Evolutionary conservation across 2,113 vertebrate genomes (phyloP).

Genomic region (Calonectris borealis): DNA sequence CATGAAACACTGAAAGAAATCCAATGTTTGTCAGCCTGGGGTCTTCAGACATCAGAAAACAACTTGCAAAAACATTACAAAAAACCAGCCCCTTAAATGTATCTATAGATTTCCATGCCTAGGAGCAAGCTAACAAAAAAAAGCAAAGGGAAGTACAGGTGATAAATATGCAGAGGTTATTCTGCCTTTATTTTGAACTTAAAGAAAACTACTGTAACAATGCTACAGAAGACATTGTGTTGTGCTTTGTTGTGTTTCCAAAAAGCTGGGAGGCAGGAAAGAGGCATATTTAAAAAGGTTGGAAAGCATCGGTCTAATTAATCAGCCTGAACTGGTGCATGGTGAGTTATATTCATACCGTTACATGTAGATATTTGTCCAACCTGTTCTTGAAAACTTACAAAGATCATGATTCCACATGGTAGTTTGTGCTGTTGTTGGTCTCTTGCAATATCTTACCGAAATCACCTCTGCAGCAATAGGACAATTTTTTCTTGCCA

Average conservation of each 20-base stretch:
- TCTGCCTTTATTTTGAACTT: neutral
- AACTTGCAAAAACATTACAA: neutral
- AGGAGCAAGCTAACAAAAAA: neutral
- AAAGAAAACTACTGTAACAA: neutral
- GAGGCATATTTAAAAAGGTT: neutral
- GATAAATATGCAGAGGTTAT: neutral
- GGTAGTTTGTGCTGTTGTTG: neutral
- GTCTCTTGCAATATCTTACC: neutral
- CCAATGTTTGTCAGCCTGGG: neutral
- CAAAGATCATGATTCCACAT: neutral
- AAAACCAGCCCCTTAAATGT: neutral
- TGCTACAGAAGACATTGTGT: neutral
- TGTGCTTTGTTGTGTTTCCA: neutral
- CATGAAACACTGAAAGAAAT: neutral
- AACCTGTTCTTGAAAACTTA: neutral
- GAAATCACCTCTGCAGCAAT: neutral
- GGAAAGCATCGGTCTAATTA: neutral
- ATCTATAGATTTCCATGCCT: neutral
- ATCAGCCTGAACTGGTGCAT: neutral
- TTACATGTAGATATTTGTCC: neutral
- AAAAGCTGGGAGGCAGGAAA: neutral
- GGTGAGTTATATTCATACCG: neutral
- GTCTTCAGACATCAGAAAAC: neutral
- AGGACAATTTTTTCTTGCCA: neutral
- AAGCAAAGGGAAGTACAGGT: neutral